Evolutionary conservation across 2,888 invertebrate species (phyloP), one percentile per base, ranked within the genome.

Genomic region (Keiferia lycopersicella): DNA sequence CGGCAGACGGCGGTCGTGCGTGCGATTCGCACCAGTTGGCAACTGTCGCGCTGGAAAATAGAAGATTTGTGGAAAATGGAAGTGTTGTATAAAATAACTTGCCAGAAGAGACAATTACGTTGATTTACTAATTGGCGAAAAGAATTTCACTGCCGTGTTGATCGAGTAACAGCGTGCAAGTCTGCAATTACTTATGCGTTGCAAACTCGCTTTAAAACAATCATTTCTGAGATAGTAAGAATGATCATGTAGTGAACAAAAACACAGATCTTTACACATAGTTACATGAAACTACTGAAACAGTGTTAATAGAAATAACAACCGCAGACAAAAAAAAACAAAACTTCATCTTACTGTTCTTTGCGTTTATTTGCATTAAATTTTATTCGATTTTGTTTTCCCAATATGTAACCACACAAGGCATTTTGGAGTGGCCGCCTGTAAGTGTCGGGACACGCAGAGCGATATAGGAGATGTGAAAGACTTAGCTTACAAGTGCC

Each of bases 1-100:
- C 81, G 80, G 81, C 78, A 72, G 75, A 65, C 64, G 56, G 66
- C 83, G 81, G 74, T 80, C 87, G 86, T 86, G 86, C 86, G 82
- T 83, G 73, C 75, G 72, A 71, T 73, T 73, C 74, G 83, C 76
- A 78, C 81, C 71, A 80, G 45, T 63, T 57, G 51, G 20, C 62
- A 51, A 62, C 53, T 59, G 59, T 60, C 11, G 22, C 62, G 45
- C 16, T 14, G 20, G 30, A 53, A 26, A 53, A 53, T 30, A 20
- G 26, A 76, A 26, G 26, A 53, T 10, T 18, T 56, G 56, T 26
- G n/a, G 56, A 34, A 56, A 56, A 56, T 56, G 56, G 56, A 56
- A 56, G 53, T 56, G 56, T 16, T n/a, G 10, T 7, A 18, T 41
- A 12, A 30, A 22, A 51, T 51, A 34, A 8, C 20, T 22, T 51